Percentiles rank a stretch among this genome's conserved stretches.
These are phyloP conservation scores for Galaxias olidus DNA, from an alignment of 2,797 vertebrate genomes.

Conservation along the genomic window DNA sequence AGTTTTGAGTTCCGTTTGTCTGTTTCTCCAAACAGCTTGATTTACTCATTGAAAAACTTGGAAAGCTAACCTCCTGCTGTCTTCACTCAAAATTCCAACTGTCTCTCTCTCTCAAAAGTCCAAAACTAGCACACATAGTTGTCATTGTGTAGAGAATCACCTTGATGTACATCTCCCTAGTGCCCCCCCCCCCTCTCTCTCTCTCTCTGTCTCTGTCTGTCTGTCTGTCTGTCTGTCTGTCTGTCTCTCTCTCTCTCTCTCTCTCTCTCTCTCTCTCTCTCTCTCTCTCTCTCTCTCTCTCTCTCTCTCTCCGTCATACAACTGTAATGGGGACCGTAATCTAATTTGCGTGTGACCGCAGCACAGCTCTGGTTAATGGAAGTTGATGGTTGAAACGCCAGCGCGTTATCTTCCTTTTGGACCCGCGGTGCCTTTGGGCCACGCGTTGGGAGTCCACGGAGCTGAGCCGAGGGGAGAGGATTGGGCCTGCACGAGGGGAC, in stretches of 20 bases:
- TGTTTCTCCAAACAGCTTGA: too few species aligned
- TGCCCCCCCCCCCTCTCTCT: neutral
- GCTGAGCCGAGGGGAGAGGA: slow-evolving; percentile 40
- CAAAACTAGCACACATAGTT: too few species aligned
- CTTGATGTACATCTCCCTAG: neutral
- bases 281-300: slow-evolving; percentile 38
- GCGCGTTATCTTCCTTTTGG: slow-evolving; percentile 24
- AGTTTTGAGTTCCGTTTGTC: too few species aligned
- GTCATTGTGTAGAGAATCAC: neutral
- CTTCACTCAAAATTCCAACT: too few species aligned
- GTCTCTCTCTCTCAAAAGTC: too few species aligned
- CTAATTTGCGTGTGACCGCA: slow-evolving; percentile 34
- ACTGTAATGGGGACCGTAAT: slow-evolving; percentile 44
- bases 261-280: slow-evolving; percentile 25
- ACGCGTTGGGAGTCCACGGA: too few species aligned
- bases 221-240: too few species aligned
- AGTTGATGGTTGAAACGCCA: slow-evolving; percentile 23
- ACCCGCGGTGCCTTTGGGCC: slow-evolving; percentile 16
- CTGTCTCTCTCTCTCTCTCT: neutral
- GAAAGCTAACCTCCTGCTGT: too few species aligned
- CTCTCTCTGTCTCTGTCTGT: neutral
- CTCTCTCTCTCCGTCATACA: too few species aligned
- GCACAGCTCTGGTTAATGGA: slow-evolving; percentile 22
- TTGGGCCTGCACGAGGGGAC: slow-evolving; percentile 33
- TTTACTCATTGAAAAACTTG: too few species aligned